Base-by-base conservation (phyloP, 2,888 invertebrate species). In the Ganaspis brasiliensis region DNA sequence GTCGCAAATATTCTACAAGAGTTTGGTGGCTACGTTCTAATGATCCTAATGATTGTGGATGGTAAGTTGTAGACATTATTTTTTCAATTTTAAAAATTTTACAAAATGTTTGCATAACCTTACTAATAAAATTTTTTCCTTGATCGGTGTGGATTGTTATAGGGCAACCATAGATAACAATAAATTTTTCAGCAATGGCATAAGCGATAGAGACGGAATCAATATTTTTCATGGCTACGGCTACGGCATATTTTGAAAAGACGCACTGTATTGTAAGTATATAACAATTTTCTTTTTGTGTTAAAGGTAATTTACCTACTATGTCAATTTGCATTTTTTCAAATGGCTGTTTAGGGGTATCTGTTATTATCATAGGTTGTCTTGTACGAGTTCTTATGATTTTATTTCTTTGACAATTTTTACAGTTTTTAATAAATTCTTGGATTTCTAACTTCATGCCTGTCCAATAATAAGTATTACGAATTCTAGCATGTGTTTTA, bases 91-190 rank as follows among this genome's bases (percentile, higher is more conserved):
- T 31, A 31, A 31, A 31, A 4, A 31, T 31, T 31, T 31, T 31
- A 6, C 2, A 55, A 10, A 55, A 55, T n/a, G n/a, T 12, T 49
- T 49, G 12, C n/a, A 49, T 49, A 4, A 49, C 49, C 5, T 49
- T 49, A 49, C 49, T 49, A 12, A 49, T 49, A 14, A 49, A 49
- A 49, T 49, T 49, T n/a, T n/a, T 49, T 49, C 49, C 49, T 49
- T 49, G n/a, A 31, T 57, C 31, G 12, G 26, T 31, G 14, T 31
- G 57, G 31, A 57, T 57, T 1, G 12, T 31, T 26, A 5, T 24
- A 6, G 56, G 56, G 10, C 56, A 56, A 12, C 26, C 56, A 10
- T 56, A 56, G 0, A 19, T 21, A 24, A 24, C 19, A 10, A 56
- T 56, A 14, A 56, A 56, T 10, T 56, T 19, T 24, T 56, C 24